These are phyloP conservation scores for Rhabditoides inermis DNA, from an alignment of 2,888 invertebrate species.

Conservation along the genomic window DNA sequence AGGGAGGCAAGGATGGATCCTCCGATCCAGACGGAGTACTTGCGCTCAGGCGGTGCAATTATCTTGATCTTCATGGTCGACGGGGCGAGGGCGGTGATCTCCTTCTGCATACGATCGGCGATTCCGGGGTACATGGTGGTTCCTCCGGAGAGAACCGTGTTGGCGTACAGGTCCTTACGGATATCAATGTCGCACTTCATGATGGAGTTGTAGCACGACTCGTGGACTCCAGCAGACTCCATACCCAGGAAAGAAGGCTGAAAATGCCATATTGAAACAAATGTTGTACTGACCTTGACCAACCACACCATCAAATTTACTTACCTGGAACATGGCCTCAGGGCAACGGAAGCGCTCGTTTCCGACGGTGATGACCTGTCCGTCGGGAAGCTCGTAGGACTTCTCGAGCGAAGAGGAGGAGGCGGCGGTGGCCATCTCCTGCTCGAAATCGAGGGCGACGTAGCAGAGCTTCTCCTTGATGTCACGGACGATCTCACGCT, in stretches of 20 bases:
- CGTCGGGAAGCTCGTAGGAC: constrained; percentile 77
- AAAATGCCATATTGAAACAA: no score
- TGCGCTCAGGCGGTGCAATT: constrained; percentile 69
- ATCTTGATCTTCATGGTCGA: constrained; percentile 63
- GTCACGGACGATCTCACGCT: constrained; percentile 82
- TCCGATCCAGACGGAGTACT: constrained; percentile 96
- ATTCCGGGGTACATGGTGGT: constrained; percentile 89
- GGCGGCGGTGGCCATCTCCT: constrained; percentile 80
- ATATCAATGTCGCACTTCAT: constrained; percentile 88
- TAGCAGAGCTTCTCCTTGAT: constrained; percentile 90
- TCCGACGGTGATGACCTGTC: constrained; percentile 63
- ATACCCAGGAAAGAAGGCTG: constrained; percentile 72
- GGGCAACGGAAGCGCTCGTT: constrained; percentile 76
- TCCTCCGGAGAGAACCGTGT: constrained; percentile 52
- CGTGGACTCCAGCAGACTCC: constrained; percentile 59
- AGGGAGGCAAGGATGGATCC: constrained; percentile 88
- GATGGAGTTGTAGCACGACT: constrained; percentile 73
- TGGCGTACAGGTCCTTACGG: constrained; percentile 80
- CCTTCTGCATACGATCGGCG: constrained; percentile 93
- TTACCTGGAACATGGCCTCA: constrained; percentile 74
- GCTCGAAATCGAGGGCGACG: constrained; percentile 94
- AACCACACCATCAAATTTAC: no score
- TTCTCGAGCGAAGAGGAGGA: constrained; percentile 80
- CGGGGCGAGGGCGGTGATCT: constrained; percentile 59
- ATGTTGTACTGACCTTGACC: no score